Conservation (phyloP, 2,797 vertebrate species). For the Poeciliopsis gracilis region DNA sequence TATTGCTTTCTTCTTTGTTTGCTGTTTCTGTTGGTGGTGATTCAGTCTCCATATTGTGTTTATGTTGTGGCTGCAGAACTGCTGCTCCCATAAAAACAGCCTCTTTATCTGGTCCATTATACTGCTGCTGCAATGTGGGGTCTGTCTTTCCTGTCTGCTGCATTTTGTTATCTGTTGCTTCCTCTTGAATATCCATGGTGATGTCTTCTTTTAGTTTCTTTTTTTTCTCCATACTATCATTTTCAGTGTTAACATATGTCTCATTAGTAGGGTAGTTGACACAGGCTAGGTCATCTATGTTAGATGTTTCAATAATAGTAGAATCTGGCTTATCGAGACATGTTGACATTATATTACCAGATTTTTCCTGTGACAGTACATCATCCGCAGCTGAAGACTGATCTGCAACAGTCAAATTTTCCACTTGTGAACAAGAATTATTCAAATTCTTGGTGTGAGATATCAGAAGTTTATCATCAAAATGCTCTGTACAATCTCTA, state of each 20-base stretch:
- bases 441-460: constrained; percentile 15
- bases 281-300: constrained; percentile 47
- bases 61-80: constrained; percentile 38
- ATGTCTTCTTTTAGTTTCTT: constrained; percentile 34
- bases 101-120: constrained; percentile 55
- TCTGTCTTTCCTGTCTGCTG: constrained; percentile 39
- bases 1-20: constrained; percentile 31
- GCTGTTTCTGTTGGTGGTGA: constrained; percentile 32
- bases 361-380: constrained; percentile 21
- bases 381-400: constrained; percentile 17
- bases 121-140: constrained; percentile 31
- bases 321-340: constrained; percentile 34
- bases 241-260: constrained; percentile 28
- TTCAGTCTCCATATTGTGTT: constrained; percentile 23
- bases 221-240: constrained; percentile 35
- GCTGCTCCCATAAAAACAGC: constrained; percentile 37
- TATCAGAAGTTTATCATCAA: constrained; percentile 11
- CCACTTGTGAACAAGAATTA: constrained; percentile 30
- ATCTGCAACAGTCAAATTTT: constrained; percentile 13
- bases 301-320: constrained; percentile 44
- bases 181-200: constrained; percentile 43
- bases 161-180: constrained; percentile 45
- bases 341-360: constrained; percentile 33
- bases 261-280: constrained; percentile 26
- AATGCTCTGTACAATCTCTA: constrained; percentile 17